phyloP scores from a whole-genome alignment of 2,797 vertebrate genomes.

The Hybognathus amarus region DNA sequence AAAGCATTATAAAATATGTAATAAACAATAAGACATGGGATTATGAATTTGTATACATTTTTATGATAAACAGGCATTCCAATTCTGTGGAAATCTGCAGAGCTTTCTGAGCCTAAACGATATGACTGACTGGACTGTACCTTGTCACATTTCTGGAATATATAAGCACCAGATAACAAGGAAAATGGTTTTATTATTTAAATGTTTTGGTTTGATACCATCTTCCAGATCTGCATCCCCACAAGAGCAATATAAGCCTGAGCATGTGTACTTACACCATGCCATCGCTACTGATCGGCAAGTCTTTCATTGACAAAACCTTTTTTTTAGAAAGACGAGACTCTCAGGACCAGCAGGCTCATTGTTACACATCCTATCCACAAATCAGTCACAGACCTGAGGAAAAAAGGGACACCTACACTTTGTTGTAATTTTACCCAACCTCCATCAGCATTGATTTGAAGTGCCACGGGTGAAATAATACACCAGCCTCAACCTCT shows the following conservation, averaged over 20 bases:
- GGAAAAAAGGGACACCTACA: conserved; percentile 18
- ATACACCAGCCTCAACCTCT: conserved; percentile 19
- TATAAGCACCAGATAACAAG: not conserved
- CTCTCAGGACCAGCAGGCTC: conserved; percentile 15
- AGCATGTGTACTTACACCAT: not conserved
- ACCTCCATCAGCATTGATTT: conserved; percentile 23
- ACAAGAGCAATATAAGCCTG: not conserved
- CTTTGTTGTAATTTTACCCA: conserved; percentile 38
- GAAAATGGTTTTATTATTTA: not conserved
- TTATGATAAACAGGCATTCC: not conserved
- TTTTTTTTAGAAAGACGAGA: not conserved
- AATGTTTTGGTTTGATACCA: not conserved
- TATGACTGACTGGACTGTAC: not conserved
- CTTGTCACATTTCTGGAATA: not conserved
- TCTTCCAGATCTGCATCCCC: not conserved
- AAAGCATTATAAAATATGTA: not conserved
- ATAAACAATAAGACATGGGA: not conserved
- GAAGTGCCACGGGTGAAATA: conserved; percentile 31
- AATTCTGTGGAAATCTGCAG: not conserved
- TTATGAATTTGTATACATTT: no score
- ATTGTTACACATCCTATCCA: conserved; percentile 32
- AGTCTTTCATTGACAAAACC: not conserved
- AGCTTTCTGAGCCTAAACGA: not conserved
- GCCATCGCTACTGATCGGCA: not conserved
- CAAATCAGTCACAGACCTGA: conserved; percentile 26